Evolutionary conservation across 1,140 invertebrate genomes (phyloP), one percentile per base, ranked within the genome.

Genomic region (Riptortus pedestris): DNA sequence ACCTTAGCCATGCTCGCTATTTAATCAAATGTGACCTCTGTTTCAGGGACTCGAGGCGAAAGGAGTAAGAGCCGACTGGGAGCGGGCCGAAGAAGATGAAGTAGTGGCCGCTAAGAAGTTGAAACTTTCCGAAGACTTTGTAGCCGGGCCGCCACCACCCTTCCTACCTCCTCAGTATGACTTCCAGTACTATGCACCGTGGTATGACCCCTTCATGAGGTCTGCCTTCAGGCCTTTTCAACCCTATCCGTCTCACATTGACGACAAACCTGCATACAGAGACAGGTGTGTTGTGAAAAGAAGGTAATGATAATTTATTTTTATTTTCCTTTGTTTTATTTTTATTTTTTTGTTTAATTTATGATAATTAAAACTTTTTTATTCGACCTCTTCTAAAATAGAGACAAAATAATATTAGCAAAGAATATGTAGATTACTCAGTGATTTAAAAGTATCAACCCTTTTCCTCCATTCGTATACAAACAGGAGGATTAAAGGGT

Each of bases 191-290:
- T 69, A 66, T 38, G 62, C 57, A 45, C n/a, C n/a, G n/a, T 69
- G 69, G 69, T 67, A 64, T 52, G 69, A 69, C 47, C 61, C 65
- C 14, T 69, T 52, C 62, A 47, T 69, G 57, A 60, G 59, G 3
- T 63, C 67, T 14, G 66, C 64, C 2, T 67, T 68, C 52, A 52
- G 64, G 28, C 65, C 69, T 2, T 68, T 65, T 65, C 69, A 62
- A 22, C 22, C 67, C 26, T 27, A 63, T 18, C 31, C 31, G 5
- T 38, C 66, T 20, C 61, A 61, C 22, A 51, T 61, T 47, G 61
- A 67, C 55, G 64, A 66, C 26, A 67, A 67, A 38, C 18, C 26
- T 20, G 33, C 62, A 5, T 65, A 63, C 45, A 63, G 64, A 52
- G 68, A 69, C 24, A 67, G 66, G 66, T 67, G 14, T 66, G 67